Conservation (phyloP, 2,888 invertebrate species). For the Drosophila rubida region DNA sequence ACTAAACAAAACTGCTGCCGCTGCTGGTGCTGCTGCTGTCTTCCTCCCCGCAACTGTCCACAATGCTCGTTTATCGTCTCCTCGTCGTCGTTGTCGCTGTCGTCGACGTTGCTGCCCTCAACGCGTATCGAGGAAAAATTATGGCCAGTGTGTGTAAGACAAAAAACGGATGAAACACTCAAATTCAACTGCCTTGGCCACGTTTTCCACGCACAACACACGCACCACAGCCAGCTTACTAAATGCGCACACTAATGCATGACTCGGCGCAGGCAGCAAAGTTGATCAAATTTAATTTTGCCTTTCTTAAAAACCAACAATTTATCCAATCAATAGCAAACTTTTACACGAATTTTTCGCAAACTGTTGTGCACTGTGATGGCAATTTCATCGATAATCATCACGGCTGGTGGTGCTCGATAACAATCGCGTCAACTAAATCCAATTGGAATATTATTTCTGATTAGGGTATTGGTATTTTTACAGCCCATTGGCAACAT, state of each 20-base stretch:
- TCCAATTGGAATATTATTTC: background rate
- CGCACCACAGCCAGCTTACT: constrained; percentile 38
- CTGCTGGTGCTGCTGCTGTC: constrained; percentile 34
- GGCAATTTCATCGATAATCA: constrained; percentile 61
- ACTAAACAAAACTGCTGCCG: constrained; percentile 47
- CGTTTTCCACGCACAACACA: constrained; percentile 37
- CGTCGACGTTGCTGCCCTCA: constrained; percentile 33
- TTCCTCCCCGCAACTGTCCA: constrained; percentile 15
- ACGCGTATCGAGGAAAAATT: constrained; percentile 54
- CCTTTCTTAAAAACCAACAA: constrained; percentile 31
- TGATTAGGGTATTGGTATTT: too few species aligned
- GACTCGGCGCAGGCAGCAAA: constrained; percentile 28
- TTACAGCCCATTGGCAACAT: too few species aligned
- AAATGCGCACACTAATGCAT: constrained; percentile 41
- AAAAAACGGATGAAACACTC: constrained; percentile 34
- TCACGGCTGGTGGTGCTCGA: constrained; percentile 37
- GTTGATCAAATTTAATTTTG: constrained; percentile 27
- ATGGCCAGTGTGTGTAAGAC: constrained; percentile 39
- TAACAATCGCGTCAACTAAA: background rate
- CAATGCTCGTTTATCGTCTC: constrained; percentile 38
- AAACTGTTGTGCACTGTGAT: constrained; percentile 75
- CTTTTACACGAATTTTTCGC: constrained; percentile 69
- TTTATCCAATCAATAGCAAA: constrained; percentile 59
- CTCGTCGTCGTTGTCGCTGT: constrained; percentile 32
- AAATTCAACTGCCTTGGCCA: constrained; percentile 36